These are phyloP conservation scores for Eptatretus burgeri DNA, from an alignment of 2,113 vertebrate genomes.

Conservation along the genomic window DNA sequence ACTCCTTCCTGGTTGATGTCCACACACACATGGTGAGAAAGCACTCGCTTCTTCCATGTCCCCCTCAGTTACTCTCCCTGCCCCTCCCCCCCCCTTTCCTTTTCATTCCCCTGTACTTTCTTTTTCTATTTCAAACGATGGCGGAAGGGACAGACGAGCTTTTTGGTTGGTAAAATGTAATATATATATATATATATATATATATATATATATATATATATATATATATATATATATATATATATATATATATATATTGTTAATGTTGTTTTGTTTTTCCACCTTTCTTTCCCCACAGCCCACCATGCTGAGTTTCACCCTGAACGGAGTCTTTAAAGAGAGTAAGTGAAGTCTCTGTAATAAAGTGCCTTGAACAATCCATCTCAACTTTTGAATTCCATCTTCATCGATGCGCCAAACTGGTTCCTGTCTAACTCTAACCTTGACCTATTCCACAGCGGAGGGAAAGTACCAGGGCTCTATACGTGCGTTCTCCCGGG, in stretches of 20 bases:
- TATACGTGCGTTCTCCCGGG: constrained; percentile 40
- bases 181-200: no score
- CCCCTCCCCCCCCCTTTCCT: no score
- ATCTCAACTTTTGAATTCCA: neutral
- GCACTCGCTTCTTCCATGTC: no score
- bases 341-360: constrained; percentile 17
- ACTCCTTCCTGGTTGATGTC: constrained; percentile 42
- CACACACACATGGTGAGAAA: constrained; percentile 35
- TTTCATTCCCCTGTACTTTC: neutral
- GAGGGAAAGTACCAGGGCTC: constrained; percentile 33
- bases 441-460: constrained; percentile 15
- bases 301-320: constrained; percentile 40
- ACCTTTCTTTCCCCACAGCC: constrained; percentile 18
- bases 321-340: constrained; percentile 57
- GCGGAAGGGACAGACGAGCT: no score
- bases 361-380: neutral
- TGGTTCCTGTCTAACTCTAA: neutral
- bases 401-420: neutral
- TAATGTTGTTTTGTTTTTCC: no score
- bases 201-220: no score
- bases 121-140: neutral
- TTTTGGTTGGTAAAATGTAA: no score
- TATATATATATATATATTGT: no score
- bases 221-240: no score
- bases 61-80: neutral